Base-by-base conservation (phyloP, 37 sponge, comb jelly and placozoan genomes). In the Oopsacas minuta region DNA sequence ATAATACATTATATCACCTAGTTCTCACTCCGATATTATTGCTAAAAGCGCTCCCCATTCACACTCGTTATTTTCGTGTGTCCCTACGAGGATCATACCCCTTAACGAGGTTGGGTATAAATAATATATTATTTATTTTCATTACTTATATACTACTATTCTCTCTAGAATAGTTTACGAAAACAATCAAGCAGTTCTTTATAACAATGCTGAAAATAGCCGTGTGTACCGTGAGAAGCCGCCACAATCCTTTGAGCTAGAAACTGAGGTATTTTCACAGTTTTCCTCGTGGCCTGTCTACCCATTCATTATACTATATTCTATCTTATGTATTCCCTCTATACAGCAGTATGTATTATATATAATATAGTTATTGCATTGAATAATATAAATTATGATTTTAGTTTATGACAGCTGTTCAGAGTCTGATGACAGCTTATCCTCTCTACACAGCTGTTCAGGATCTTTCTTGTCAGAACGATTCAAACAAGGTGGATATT, bases 191-290 rank as follows among this genome's bases (percentile, higher is more conserved):
- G 1, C 53, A 12, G 39, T 37, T 52, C 37, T 83, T 1, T 92
- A 89, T 61, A 86, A 86, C 39, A 86, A 39, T 37, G 52, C 87
- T n/a, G 89, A 92, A 39, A 94, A 94, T 81, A 87, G 92, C 20
- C 52, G 91, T 36, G 85, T 92, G 17, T 90, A 92, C 39, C 86
- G 84, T 82, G 91, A 83, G 52, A 92, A 89, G 37, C 89, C 91
- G 1, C 69, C 39, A 23, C 83, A 75, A 32, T 83, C 81, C 36
- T 53, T 91, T 23, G 37, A 39, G 35, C 83, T 93, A 0, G 23
- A 81, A 15, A 61, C 69, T 17, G 83, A 85, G 36, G 92, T 94
- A 81, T 85, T 81, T 42, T 23, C 51, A 17, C 17, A 17, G 12
- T 46, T n/a, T n/a, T n/a, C n/a, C n/a, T n/a, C n/a, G n/a, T n/a